Evolutionary conservation across 2,888 invertebrate species (phyloP).

Genomic region (Anagyrus pseudococci): DNA sequence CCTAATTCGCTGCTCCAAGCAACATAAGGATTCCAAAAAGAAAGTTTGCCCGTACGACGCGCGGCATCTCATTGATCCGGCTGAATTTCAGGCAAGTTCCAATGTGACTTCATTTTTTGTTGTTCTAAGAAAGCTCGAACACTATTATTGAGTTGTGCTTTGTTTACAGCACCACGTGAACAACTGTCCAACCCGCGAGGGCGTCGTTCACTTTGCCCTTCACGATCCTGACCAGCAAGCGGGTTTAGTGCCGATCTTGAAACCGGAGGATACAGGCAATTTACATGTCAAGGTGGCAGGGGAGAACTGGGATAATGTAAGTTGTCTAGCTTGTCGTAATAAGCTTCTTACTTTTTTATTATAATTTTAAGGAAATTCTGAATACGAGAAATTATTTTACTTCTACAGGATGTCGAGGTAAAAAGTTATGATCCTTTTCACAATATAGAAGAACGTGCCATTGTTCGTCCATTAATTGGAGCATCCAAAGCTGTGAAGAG

Average conservation of each 20-base stretch:
- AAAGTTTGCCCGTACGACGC: constrained; percentile 46
- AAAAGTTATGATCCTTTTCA: constrained; percentile 42
- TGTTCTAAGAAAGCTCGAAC: not conserved
- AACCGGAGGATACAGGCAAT: not conserved
- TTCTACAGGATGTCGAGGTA: constrained; percentile 34
- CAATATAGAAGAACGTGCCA: constrained; percentile 22
- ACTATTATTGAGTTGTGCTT: not conserved
- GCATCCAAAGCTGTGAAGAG: constrained; percentile 42
- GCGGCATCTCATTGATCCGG: constrained; percentile 41
- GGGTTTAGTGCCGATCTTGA: not conserved
- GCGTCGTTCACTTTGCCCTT: constrained; percentile 20
- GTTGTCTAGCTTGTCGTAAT: not conserved
- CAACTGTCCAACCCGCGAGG: constrained; percentile 23
- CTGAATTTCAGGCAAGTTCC: constrained; percentile 43
- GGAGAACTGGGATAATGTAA: constrained; percentile 41
- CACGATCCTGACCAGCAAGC: not conserved
- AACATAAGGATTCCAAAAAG: constrained; percentile 38
- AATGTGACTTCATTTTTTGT: not conserved
- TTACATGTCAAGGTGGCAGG: not conserved
- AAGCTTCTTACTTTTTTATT: constrained; percentile 1
- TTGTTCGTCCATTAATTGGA: constrained; percentile 35
- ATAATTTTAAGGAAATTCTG: not conserved
- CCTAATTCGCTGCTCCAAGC: constrained; percentile 44
- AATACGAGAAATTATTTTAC: not conserved
- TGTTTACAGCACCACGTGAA: constrained; percentile 26